These are phyloP conservation scores for Microctonus hyperodae DNA, from an alignment of 2,888 invertebrate genomes.

Conservation along the genomic window DNA sequence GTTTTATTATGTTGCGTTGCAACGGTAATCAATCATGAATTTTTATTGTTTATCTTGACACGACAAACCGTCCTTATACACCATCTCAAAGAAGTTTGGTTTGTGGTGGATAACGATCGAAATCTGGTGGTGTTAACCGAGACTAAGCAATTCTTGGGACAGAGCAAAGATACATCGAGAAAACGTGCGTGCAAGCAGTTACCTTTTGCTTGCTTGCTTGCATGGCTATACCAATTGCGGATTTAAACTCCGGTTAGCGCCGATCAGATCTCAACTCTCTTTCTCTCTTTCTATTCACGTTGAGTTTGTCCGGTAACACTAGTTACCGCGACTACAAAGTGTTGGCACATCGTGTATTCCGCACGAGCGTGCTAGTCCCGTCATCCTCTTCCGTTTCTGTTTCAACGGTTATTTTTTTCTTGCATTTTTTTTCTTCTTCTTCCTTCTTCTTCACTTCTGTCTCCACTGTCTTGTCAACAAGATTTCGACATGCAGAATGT, in stretches of 20 bases:
- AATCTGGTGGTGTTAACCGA: conserved; percentile 20
- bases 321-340: conserved; percentile 37
- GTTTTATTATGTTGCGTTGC: neutral
- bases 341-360: conserved; percentile 31
- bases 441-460: conserved; percentile 24
- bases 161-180: conserved; percentile 18
- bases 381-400: conserved; percentile 31
- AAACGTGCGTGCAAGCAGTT: conserved; percentile 17
- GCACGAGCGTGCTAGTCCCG: conserved; percentile 29
- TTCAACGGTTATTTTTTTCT: conserved; percentile 20
- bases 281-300: neutral
- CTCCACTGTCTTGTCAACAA: conserved; percentile 30
- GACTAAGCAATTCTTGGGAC: conserved; percentile 18
- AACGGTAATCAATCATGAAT: neutral
- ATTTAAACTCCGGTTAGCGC: conserved; percentile 40
- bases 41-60: neutral
- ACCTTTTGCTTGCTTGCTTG: conserved; percentile 14
- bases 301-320: conserved; percentile 38
- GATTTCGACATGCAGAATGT: neutral
- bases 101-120: conserved; percentile 50
- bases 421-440: conserved; percentile 22
- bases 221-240: conserved; percentile 39
- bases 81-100: neutral
- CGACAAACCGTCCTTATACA: conserved; percentile 39
- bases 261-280: conserved; percentile 37